phyloP scores from a whole-genome alignment of 2,888 invertebrate species.

The Celastrina argiolus region DNA sequence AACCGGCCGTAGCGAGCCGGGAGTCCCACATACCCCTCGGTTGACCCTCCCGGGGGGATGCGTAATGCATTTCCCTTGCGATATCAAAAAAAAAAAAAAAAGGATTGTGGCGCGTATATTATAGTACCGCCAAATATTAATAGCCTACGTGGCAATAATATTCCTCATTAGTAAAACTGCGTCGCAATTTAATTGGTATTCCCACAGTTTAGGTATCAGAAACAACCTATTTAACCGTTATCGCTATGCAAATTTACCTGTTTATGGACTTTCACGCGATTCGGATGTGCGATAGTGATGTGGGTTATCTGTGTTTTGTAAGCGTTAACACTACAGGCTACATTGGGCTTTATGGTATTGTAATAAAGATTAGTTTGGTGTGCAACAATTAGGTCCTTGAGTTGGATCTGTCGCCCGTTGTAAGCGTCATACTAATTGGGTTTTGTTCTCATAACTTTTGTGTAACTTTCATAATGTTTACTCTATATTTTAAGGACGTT shows the following conservation, averaged over 20 bases:
- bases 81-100: no score
- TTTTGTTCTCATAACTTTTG: background rate
- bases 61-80: no score
- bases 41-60: no score
- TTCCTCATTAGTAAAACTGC: background rate
- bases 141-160: background rate
- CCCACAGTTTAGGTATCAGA: background rate
- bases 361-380: background rate
- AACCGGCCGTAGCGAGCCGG: no score
- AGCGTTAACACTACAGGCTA: constrained; percentile 18
- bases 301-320: constrained; percentile 61
- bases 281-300: constrained; percentile 54
- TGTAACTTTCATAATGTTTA: constrained; percentile 1
- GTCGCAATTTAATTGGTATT: background rate
- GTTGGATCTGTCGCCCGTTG: background rate
- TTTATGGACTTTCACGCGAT: constrained; percentile 54
- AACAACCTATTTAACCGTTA: constrained; percentile 25
- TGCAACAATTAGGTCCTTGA: background rate
- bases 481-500: no score
- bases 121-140: no score
- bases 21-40: no score
- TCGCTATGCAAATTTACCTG: constrained; percentile 58
- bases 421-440: background rate
- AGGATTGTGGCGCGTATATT: no score
- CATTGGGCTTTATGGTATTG: background rate